Evolutionary conservation across 2,797 vertebrate species (phyloP).

Genomic region (Xenops minutus): DNA sequence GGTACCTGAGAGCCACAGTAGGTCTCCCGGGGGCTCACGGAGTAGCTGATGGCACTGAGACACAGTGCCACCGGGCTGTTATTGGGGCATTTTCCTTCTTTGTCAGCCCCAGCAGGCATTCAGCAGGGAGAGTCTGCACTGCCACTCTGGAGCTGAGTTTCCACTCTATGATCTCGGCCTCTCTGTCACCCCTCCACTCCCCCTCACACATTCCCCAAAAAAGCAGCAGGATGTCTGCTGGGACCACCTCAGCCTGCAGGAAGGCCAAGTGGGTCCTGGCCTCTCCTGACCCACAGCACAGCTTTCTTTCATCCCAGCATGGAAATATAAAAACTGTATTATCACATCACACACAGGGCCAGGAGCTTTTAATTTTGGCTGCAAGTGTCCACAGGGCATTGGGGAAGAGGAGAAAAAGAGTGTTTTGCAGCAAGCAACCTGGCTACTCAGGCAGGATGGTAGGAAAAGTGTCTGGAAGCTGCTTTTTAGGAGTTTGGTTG

Average conservation of each 20-base stretch:
- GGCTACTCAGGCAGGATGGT: background rate
- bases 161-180: too few species aligned
- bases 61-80: too few species aligned
- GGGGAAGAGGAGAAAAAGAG: background rate
- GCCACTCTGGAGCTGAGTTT: too few species aligned
- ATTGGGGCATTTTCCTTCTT: too few species aligned
- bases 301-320: background rate
- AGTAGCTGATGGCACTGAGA: background rate
- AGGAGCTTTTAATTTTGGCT: background rate
- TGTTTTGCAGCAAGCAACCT: background rate
- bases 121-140: too few species aligned
- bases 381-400: background rate
- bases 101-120: too few species aligned
- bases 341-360: background rate
- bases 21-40: rapidly evolving
- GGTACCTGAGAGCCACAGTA: background rate
- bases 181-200: too few species aligned
- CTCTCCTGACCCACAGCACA: background rate
- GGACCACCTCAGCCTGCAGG: background rate
- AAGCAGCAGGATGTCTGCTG: background rate
- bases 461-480: background rate
- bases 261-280: background rate
- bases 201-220: too few species aligned
- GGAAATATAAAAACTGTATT: background rate
- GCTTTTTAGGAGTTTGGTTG: background rate